These are phyloP conservation scores for Spicauda simplicius DNA, from an alignment of 2,888 invertebrate species.

Conservation along the genomic window DNA sequence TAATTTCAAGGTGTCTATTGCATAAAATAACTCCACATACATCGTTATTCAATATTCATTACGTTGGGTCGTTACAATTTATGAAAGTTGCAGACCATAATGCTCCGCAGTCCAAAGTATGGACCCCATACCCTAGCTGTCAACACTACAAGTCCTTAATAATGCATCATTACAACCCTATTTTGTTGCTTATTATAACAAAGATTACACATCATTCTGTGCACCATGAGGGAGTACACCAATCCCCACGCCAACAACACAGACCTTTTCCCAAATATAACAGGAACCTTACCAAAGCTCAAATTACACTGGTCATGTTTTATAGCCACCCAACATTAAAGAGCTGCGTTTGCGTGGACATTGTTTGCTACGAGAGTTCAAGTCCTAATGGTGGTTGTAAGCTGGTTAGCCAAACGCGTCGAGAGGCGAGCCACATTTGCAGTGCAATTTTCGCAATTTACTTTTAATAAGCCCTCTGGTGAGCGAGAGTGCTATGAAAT, in stretches of 20 bases:
- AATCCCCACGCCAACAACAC: conserved; percentile 41
- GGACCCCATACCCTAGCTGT: conserved; percentile 62
- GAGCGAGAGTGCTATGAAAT: conserved; percentile 69
- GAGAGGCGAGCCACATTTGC: conserved; percentile 77
- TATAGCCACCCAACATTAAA: conserved; percentile 46
- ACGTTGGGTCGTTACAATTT: conserved; percentile 2
- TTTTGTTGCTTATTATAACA: conserved; percentile 65
- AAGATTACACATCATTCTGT: conserved; percentile 74
- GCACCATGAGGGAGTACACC: conserved; percentile 58
- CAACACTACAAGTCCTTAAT: conserved; percentile 68
- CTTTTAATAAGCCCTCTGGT: conserved; percentile 79
- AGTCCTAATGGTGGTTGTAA: conserved; percentile 54
- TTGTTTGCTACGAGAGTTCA: conserved; percentile 47
- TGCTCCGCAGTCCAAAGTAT: conserved; percentile 46
- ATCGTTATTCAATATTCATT: conserved; percentile 13
- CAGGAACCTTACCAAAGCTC: conserved; percentile 48
- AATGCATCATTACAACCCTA: conserved; percentile 74
- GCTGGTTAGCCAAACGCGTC: conserved; percentile 70
- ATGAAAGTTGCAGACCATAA: conserved; percentile 48
- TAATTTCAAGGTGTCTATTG: conserved; percentile 2
- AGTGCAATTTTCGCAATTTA: conserved; percentile 83
- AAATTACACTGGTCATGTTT: conserved; percentile 46
- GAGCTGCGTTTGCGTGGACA: conserved; percentile 45
- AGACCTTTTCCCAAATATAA: conserved; percentile 43
- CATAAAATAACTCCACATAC: conserved; percentile 10